Evolutionary conservation across 2,888 invertebrate species (phyloP).

Genomic region (Drosophila paranaensis): DNA sequence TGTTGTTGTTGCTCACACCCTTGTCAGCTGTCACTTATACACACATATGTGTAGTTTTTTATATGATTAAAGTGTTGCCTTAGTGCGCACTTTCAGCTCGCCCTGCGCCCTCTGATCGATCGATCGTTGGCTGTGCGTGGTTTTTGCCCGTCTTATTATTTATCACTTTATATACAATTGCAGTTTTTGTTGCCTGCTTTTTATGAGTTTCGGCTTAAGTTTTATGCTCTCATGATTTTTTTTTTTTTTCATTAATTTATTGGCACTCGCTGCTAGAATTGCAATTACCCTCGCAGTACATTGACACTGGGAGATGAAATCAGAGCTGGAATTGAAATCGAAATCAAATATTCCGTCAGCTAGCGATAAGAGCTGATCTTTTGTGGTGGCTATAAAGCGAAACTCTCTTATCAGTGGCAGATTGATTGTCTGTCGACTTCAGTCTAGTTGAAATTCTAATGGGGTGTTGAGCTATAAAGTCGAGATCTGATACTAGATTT

Average conservation of each 20-base stretch:
- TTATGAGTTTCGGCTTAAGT: constrained; percentile 57
- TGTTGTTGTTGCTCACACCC: constrained; percentile 71
- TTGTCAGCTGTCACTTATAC: constrained; percentile 76
- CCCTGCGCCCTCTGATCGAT: constrained; percentile 51
- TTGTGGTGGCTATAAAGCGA: constrained; percentile 1
- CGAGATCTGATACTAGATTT: not conserved
- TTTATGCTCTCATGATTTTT: constrained; percentile 72
- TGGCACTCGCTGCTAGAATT: constrained; percentile 41
- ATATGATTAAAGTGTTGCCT: constrained; percentile 68
- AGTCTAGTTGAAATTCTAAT: not conserved
- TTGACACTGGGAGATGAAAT: constrained; percentile 38
- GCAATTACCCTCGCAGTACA: constrained; percentile 48
- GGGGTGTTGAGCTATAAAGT: not conserved
- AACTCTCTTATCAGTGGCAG: constrained; percentile 4
- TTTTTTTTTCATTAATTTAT: constrained; percentile 74
- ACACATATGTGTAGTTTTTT: constrained; percentile 26
- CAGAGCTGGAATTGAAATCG: constrained; percentile 34
- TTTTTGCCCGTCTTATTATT: constrained; percentile 65
- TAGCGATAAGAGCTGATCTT: constrained; percentile 11
- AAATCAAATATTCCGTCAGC: constrained; percentile 40
- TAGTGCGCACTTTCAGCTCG: constrained; percentile 40
- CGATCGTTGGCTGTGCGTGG: constrained; percentile 24
- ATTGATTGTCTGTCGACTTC: constrained; percentile 8
- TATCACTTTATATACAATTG: constrained; percentile 76
- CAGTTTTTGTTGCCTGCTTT: constrained; percentile 38